phyloP scores from a whole-genome alignment of 2,888 invertebrate species.

The Eucera pruinosa region DNA sequence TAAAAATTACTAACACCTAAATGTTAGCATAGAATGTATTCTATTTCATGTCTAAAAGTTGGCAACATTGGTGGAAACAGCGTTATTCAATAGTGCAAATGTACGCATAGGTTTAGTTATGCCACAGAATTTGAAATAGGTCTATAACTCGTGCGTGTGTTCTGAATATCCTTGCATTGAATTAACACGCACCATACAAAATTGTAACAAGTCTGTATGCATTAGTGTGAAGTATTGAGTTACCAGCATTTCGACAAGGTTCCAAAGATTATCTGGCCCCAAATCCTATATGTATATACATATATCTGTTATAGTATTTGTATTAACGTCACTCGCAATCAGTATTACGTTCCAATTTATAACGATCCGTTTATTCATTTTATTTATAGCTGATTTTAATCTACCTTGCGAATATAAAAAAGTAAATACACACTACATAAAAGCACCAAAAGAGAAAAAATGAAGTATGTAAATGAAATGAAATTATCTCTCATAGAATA shows the following conservation, averaged over 20 bases:
- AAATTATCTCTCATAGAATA: too few species aligned
- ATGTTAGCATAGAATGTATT: not conserved
- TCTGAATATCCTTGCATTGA: conserved; percentile 34
- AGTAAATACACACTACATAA: too few species aligned
- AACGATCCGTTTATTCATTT: too few species aligned
- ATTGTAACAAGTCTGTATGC: conserved; percentile 6
- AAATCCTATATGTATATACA: not conserved
- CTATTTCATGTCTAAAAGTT: not conserved
- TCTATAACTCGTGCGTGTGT: conserved; percentile 4
- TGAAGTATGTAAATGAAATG: too few species aligned
- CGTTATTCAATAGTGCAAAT: conserved; percentile 6
- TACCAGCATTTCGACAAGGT: conserved; percentile 10
- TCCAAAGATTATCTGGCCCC: not conserved
- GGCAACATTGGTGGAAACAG: not conserved
- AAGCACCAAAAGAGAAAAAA: too few species aligned
- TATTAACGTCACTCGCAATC: too few species aligned
- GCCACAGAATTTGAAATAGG: conserved; percentile 11
- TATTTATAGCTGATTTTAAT: too few species aligned
- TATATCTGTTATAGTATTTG: too few species aligned
- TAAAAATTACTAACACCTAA: too few species aligned
- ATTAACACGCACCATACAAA: conserved; percentile 29
- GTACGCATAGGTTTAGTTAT: not conserved
- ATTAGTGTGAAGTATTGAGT: conserved; percentile 18
- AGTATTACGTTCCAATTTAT: too few species aligned
- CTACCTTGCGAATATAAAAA: too few species aligned